Conservation (phyloP, 2,888 invertebrate genomes). For the Helicoverpa assulta region DNA sequence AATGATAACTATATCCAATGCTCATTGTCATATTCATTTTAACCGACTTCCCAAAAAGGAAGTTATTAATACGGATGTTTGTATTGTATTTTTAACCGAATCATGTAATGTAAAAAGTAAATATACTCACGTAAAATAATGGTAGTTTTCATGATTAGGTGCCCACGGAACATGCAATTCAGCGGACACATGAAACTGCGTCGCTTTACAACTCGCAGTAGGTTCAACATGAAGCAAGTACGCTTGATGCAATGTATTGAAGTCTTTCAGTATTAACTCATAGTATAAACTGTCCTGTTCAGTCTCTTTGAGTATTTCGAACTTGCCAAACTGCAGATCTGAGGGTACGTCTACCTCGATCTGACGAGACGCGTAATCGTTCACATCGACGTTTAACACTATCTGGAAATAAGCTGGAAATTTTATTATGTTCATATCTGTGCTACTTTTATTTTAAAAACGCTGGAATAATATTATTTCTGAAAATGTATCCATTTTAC, state of each 20-base stretch:
- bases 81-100: too few species aligned
- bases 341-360: constrained; percentile 81
- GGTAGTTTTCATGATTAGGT: constrained; percentile 90
- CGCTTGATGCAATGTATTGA: constrained; percentile 91
- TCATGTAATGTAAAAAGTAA: background rate
- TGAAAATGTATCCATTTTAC: too few species aligned
- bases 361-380: constrained; percentile 84
- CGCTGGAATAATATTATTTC: too few species aligned
- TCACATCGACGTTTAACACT: constrained; percentile 91
- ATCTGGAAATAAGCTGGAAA: constrained; percentile 83
- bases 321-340: constrained; percentile 72
- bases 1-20: too few species aligned
- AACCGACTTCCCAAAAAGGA: too few species aligned
- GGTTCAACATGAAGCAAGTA: constrained; percentile 91
- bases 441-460: background rate
- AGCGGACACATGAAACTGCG: constrained; percentile 90
- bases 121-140: constrained; percentile 90
- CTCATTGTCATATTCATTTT: too few species aligned
- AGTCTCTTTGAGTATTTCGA: constrained; percentile 88
- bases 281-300: constrained; percentile 90
- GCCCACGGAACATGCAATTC: constrained; percentile 92
- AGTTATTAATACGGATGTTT: too few species aligned
- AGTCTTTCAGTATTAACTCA: constrained; percentile 89
- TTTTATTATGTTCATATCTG: constrained; percentile 13
- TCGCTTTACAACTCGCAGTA: constrained; percentile 78